Base-by-base conservation (phyloP, 2,113 vertebrate genomes). In the Pachyramphus minor region DNA sequence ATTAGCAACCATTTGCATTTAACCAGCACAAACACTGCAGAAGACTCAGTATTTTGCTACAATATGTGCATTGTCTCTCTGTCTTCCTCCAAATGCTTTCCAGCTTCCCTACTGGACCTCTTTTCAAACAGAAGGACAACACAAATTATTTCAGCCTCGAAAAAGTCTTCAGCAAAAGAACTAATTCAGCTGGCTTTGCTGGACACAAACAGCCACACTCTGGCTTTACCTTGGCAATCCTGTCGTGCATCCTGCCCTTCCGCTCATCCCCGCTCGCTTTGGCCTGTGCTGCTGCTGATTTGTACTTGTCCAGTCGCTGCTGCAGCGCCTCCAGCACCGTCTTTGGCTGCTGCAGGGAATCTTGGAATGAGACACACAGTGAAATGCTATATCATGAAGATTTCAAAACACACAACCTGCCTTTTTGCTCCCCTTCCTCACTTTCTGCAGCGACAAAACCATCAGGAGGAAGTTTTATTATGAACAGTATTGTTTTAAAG, bases 211-310 rank as follows among this genome's bases (percentile, higher is more conserved):
- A 67, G 64, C 8, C 8, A 12, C 13, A 3, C 14, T 13, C 24
- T 0, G 2, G 2, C 20, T 53, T 55, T 89, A 99, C 99, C 99
- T 99, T 99, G 89, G 98, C 99, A 49, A 99, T 99, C 52, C 99
- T 99, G 33, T 99, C 99, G 1, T 99, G 98, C 99, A 99, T 99
- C 58, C 99, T 98, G 78, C 98, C 98, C 93, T 99, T 99, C 78
- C 99, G 98, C 17, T 99, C 98, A 7, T 99, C 98, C 11, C 99
- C 99, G 6, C 88, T 95, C 23, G 98, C 97, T 97, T 98, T 99
- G 47, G 99, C 99, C 97, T 99, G 99, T 87, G 96, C 90, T 21
- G 98, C 98, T 12, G 99, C 99, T 39, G 99, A 98, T 49, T 53
- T 97, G 91, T 99, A 99, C 92, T 98, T 99, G 75, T 98, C 98